Percentiles rank a stretch among this genome's conserved stretches.
Evolutionary conservation across 2,888 invertebrate genomes (phyloP).

Genomic region (Oscheius myriophilus): DNA sequence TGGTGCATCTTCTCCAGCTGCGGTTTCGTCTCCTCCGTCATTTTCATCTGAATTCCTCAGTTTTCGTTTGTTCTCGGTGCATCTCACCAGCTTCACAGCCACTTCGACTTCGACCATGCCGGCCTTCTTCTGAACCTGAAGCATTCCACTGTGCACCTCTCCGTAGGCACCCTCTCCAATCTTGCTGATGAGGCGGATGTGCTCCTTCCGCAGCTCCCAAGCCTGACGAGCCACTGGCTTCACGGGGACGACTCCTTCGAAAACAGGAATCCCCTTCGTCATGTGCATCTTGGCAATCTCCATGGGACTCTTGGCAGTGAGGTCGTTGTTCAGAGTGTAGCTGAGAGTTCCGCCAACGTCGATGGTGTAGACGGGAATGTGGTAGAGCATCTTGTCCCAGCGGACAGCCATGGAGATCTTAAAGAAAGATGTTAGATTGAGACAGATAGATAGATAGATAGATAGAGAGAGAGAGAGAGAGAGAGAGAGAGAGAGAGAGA

Average conservation of each 20-base stretch:
- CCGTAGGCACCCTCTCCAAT: conserved; percentile 9
- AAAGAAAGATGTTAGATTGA: conserved; percentile 6
- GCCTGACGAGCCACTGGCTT: neutral
- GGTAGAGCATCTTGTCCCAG: conserved; percentile 1
- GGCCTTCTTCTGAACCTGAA: neutral
- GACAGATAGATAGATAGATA: conserved; percentile 4
- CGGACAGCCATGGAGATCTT: neutral
- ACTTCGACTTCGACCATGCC: neutral
- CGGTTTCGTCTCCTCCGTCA: neutral
- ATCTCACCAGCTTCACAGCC: neutral
- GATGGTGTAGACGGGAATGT: neutral
- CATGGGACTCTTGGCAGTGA: no score
- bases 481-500: neutral
- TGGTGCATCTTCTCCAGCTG: conserved; percentile 2
- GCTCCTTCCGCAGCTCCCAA: neutral
- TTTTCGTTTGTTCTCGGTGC: neutral
- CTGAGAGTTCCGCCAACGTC: neutral
- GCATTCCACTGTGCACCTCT: neutral
- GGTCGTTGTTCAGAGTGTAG: neutral
- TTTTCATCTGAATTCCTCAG: conserved; percentile 2
- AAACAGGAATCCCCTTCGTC: neutral
- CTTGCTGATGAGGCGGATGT: neutral
- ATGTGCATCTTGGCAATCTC: no score
- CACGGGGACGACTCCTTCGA: neutral
- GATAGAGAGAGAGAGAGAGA: neutral